Conservation (phyloP, 1,140 invertebrate species). For the Spodoptera frugiperda region DNA sequence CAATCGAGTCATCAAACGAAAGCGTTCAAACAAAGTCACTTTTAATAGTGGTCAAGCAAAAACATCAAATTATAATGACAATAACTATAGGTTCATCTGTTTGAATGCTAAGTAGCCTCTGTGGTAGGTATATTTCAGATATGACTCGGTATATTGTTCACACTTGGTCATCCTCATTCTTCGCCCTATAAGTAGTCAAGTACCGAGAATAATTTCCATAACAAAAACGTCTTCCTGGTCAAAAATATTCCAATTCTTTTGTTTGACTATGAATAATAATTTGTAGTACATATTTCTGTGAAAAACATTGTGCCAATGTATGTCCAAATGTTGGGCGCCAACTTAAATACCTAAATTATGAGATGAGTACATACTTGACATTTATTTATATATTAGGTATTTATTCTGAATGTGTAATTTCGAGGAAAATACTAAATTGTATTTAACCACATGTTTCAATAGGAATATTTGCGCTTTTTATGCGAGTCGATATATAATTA, state of each 20-base stretch:
- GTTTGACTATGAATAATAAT: not conserved
- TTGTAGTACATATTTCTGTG: not conserved
- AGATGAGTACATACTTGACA: too few species aligned
- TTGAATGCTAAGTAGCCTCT: not conserved
- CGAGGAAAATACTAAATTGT: not conserved
- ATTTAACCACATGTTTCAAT: not conserved
- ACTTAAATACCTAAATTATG: not conserved
- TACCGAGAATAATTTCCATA: not conserved
- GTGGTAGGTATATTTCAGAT: not conserved
- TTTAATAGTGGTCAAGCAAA: too few species aligned
- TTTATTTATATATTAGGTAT: too few species aligned
- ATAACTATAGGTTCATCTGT: not conserved
- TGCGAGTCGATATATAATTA: too few species aligned
- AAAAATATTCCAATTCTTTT: slow-evolving; percentile 1
- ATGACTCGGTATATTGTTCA: not conserved
- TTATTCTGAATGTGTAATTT: not conserved
- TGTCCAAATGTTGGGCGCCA: not conserved
- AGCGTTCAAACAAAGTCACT: too few species aligned
- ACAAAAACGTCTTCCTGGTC: slow-evolving; percentile 6
- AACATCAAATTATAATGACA: too few species aligned
- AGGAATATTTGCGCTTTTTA: not conserved
- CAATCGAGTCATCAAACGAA: too few species aligned
- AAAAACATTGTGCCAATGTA: not conserved
- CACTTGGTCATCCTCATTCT: not conserved
- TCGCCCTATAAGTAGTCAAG: not conserved